Conservation (phyloP, 2,797 vertebrate genomes). For the Notolepis coatsorum region DNA sequence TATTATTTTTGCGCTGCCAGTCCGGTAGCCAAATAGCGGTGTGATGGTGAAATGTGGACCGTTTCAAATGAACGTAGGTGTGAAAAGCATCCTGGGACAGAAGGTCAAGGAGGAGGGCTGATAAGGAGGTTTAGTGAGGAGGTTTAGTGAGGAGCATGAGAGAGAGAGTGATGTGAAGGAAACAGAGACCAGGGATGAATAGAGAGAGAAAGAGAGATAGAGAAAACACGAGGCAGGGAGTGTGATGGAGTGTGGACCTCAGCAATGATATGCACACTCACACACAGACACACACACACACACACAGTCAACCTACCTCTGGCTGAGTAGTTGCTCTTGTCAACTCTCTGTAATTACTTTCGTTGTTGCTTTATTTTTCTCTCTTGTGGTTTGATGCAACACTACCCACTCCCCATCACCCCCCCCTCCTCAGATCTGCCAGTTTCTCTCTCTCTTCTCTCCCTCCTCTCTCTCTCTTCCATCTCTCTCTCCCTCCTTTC, state of each 20-base stretch:
- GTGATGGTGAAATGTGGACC: no score
- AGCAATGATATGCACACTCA: no score
- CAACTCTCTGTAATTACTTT: slow-evolving; percentile 42
- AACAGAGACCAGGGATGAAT: neutral
- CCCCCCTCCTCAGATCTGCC: neutral
- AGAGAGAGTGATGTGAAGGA: neutral
- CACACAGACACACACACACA: slow-evolving; percentile 15
- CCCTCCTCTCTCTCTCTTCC: slow-evolving; percentile 7
- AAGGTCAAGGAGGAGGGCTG: neutral
- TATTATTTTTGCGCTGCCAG: no score
- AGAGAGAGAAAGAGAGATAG: slow-evolving; percentile 18
- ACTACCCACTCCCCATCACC: neutral
- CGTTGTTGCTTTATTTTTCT: slow-evolving; percentile 29
- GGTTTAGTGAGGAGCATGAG: neutral
- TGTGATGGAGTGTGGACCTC: slow-evolving; percentile 9
- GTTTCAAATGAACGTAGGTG: neutral
- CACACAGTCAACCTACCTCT: slow-evolving; percentile 18
- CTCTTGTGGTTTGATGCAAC: neutral
- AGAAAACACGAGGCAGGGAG: slow-evolving; percentile 7
- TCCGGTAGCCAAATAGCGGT: no score
- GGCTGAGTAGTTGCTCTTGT: slow-evolving; percentile 22
- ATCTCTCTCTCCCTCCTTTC: slow-evolving; percentile 9
- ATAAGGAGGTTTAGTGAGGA: neutral
- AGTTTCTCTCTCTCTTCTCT: neutral
- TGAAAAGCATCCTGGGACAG: neutral